A percentile compares a stretch with the other conserved stretches of the same genome.
These are phyloP conservation scores for Drosophila cognata DNA, from an alignment of 2,888 invertebrate genomes.

Conservation along the genomic window DNA sequence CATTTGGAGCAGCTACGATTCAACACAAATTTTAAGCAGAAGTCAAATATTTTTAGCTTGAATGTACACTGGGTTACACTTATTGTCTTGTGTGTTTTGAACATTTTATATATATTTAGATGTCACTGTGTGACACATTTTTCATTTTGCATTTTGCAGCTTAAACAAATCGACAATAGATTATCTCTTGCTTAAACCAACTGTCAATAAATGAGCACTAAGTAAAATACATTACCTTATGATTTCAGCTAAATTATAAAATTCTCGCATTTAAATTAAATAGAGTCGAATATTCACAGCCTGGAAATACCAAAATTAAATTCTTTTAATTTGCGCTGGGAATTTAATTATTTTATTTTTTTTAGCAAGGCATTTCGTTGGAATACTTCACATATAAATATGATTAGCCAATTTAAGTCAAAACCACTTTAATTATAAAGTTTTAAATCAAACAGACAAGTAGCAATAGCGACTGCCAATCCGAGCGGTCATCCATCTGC, in stretches of 20 bases:
- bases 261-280: slow-evolving; percentile 46
- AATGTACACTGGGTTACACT: background rate
- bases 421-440: slow-evolving; percentile 76
- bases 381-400: slow-evolving; percentile 68
- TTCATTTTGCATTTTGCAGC: background rate
- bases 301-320: slow-evolving; percentile 33
- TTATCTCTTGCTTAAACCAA: background rate
- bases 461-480: slow-evolving; percentile 45
- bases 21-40: background rate
- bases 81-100: background rate
- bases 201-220: background rate
- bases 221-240: background rate
- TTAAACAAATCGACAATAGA: background rate
- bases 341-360: slow-evolving; percentile 28
- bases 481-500: slow-evolving; percentile 35
- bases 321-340: slow-evolving; percentile 37
- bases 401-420: slow-evolving; percentile 79
- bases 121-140: background rate
- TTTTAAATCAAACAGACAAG: slow-evolving; percentile 61
- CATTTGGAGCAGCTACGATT: background rate
- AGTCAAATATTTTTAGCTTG: background rate
- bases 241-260: slow-evolving; percentile 20
- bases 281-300: slow-evolving; percentile 31
- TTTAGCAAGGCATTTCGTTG: slow-evolving; percentile 18
- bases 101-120: background rate